Conservation (phyloP, 2,797 vertebrate genomes). For the Ispidina lecontei region DNA sequence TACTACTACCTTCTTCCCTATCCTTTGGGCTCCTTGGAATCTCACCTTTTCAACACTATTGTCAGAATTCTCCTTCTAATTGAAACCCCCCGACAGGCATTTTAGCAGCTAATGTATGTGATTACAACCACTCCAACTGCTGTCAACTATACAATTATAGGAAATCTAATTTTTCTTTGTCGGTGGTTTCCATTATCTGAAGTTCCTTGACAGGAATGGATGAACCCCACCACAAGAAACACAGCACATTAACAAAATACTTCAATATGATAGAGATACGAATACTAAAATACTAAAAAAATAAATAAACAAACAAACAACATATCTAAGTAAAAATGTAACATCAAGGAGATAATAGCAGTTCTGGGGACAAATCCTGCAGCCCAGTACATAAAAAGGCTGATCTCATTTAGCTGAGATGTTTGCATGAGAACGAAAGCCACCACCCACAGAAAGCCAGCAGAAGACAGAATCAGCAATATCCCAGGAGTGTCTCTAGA, state of each 20-base stretch:
- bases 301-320: background rate
- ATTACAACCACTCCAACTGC: constrained; percentile 1
- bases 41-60: constrained; percentile 1
- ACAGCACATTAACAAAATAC: background rate
- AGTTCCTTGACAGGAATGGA: background rate
- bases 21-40: constrained; percentile 3
- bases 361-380: background rate
- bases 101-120: constrained; percentile 10
- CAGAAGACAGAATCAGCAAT: background rate
- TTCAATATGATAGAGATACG: background rate
- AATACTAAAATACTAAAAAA: background rate
- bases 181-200: background rate
- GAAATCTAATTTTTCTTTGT: constrained; percentile 12
- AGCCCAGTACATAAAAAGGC: background rate
- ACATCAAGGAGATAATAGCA: background rate
- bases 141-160: background rate
- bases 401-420: background rate
- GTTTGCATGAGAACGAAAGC: background rate
- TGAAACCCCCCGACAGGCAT: background rate
- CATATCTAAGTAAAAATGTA: background rate
- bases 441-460: background rate
- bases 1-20: background rate
- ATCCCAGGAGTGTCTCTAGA: background rate
- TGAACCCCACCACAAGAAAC: background rate
- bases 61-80: constrained; percentile 3